These are phyloP conservation scores for Dorcus parallelipipedus DNA, from an alignment of 2,888 invertebrate genomes.

Conservation along the genomic window DNA sequence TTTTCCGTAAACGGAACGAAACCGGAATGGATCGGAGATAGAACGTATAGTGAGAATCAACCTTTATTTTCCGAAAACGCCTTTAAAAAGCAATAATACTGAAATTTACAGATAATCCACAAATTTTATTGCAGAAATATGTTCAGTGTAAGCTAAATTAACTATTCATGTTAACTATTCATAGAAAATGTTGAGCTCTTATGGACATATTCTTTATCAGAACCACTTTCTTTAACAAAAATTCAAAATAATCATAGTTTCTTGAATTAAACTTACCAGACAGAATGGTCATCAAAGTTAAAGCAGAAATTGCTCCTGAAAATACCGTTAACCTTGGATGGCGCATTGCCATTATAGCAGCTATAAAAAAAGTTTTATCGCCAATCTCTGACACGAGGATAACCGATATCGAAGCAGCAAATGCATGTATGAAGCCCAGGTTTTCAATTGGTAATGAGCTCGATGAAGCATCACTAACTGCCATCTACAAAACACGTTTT, in stretches of 20 bases:
- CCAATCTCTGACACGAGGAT: constrained; percentile 97
- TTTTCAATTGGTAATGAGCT: constrained; percentile 40
- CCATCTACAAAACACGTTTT: no score
- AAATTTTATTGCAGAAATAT: no score
- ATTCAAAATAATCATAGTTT: neutral
- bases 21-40: no score
- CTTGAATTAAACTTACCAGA: constrained; percentile 59
- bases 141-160: no score
- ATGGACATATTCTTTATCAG: no score
- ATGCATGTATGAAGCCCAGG: constrained; percentile 86
- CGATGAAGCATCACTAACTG: neutral
- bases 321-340: constrained; percentile 92
- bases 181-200: no score
- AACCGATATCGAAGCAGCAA: constrained; percentile 91
- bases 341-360: constrained; percentile 99
- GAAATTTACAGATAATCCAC: no score
- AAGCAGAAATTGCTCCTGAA: constrained; percentile 86
- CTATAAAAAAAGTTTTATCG: constrained; percentile 99
- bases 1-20: no score
- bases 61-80: no score
- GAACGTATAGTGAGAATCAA: no score
- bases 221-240: neutral
- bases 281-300: constrained; percentile 89
- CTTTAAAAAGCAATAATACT: no score
- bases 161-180: no score